A percentile compares a stretch with the other conserved stretches of the same genome.
These are phyloP conservation scores for Corbicula japonica DNA, from an alignment of 2,888 invertebrate genomes.

Conservation along the genomic window DNA sequence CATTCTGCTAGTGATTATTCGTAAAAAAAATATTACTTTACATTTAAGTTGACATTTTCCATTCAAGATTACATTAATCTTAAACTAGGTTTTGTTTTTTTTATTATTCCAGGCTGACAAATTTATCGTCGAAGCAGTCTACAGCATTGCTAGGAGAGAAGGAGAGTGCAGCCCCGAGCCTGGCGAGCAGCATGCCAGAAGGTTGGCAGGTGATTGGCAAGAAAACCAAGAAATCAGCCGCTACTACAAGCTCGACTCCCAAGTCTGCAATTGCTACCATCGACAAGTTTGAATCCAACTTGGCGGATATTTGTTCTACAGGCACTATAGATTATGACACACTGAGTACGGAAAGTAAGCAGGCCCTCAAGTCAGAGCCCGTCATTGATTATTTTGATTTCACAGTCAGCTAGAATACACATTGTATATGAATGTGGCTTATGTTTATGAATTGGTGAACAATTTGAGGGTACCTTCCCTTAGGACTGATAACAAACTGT, in stretches of 20 bases:
- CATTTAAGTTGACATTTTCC: too few relatives aligned
- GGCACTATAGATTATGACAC: conserved; percentile 45
- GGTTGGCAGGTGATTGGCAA: conserved; percentile 66
- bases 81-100: neutral
- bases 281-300: conserved; percentile 51
- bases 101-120: conserved; percentile 64
- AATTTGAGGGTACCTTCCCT: too few relatives aligned
- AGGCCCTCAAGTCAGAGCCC: conserved; percentile 61
- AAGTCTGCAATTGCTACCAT: conserved; percentile 60
- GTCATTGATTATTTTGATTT: conserved; percentile 83
- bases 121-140: conserved; percentile 72
- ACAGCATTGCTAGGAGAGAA: conserved; percentile 68
- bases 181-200: conserved; percentile 38
- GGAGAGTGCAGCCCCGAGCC: neutral
- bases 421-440: conserved; percentile 13
- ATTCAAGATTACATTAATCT: too few relatives aligned
- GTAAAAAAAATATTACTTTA: too few relatives aligned
- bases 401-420: conserved; percentile 61
- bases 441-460: too few relatives aligned
- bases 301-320: conserved; percentile 40
- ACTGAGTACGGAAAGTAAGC: conserved; percentile 55
- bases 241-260: conserved; percentile 19
- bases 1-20: too few relatives aligned
- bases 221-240: conserved; percentile 51
- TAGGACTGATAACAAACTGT: too few relatives aligned